Base-by-base conservation (phyloP, 2,113 vertebrate species). In the Penelope pileata region DNA sequence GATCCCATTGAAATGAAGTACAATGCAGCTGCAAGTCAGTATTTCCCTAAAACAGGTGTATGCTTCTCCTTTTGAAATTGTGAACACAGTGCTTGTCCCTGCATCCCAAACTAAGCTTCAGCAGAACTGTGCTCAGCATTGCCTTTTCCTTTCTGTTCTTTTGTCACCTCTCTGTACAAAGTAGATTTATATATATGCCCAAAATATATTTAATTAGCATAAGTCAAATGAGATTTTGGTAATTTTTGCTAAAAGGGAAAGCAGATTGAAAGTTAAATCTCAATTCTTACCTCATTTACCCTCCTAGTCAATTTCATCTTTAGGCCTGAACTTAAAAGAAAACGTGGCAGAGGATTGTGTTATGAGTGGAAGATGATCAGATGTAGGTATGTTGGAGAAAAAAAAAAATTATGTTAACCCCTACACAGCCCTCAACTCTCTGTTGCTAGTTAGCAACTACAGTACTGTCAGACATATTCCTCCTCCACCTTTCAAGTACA, bases 31-130 rank as follows among this genome's bases (percentile, higher is more conserved):
- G 22, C 67, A 96, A 95, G 83, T 90, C 78, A 76, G 62, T 70
- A 70, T 96, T 93, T 96, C 48, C 69, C 67, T 92, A 38, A 92
- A 96, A 85, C 64, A 94, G 90, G 27, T 96, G 36, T 62, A 50
- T 4, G 59, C 68, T 93, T 45, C 88, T 91, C 32, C 54, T 54
- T 94, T 91, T 93, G 88, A 95, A 91, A 85, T 51, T 16, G 66
- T 60, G 75, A 94, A 86, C 4, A 72, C 47, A 83, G 66, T 38
- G 45, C 22, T 42, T 0, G 0, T 62, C 32, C 60, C 70, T 77
- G 6, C 88, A 26, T 88, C 23, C 40, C 53, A 92, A 93, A 43
- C 58, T 27, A 50, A 16, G 59, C 16, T 90, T 76, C 59, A 64
- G 50, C 26, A 83, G 47, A 90, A 63, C 30, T 24, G 14, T 12